Percentiles rank a stretch among this genome's conserved stretches.
These are phyloP conservation scores for Lethrus apterus DNA, from an alignment of 1,140 invertebrate species.

Conservation along the genomic window DNA sequence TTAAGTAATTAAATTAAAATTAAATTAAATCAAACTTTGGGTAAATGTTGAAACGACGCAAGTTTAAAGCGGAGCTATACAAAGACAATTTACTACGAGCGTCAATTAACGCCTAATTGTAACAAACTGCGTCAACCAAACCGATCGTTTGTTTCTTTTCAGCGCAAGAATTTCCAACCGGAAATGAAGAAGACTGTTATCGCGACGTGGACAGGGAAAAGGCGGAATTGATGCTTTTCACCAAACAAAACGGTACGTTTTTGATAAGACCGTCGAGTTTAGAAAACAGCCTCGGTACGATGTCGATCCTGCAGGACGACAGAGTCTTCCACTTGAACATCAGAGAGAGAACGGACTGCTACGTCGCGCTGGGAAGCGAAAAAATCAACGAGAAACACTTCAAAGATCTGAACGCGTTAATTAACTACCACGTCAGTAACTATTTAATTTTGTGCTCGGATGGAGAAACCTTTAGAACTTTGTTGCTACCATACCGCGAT, in stretches of 20 bases:
- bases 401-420: constrained; percentile 30
- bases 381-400: constrained; percentile 36
- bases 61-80: too few species aligned
- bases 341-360: constrained; percentile 27
- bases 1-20: too few species aligned
- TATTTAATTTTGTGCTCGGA: constrained; percentile 35
- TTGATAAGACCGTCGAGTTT: constrained; percentile 34
- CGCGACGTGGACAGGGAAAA: constrained; percentile 30
- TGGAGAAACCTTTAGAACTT: constrained; percentile 25
- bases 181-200: constrained; percentile 26
- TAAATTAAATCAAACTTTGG: too few species aligned
- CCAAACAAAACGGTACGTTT: constrained; percentile 35
- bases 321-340: constrained; percentile 36
- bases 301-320: constrained; percentile 33
- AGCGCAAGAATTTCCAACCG: constrained; percentile 7
- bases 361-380: constrained; percentile 32
- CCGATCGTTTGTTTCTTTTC: too few species aligned
- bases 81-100: too few species aligned
- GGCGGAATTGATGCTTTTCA: constrained; percentile 30
- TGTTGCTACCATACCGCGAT: constrained; percentile 39
- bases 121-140: too few species aligned
- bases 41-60: too few species aligned
- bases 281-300: constrained; percentile 25
- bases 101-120: too few species aligned
- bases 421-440: constrained; percentile 39